Evolutionary conservation across 2,797 vertebrate genomes (phyloP).

Genomic region (Bradypus variegatus): DNA sequence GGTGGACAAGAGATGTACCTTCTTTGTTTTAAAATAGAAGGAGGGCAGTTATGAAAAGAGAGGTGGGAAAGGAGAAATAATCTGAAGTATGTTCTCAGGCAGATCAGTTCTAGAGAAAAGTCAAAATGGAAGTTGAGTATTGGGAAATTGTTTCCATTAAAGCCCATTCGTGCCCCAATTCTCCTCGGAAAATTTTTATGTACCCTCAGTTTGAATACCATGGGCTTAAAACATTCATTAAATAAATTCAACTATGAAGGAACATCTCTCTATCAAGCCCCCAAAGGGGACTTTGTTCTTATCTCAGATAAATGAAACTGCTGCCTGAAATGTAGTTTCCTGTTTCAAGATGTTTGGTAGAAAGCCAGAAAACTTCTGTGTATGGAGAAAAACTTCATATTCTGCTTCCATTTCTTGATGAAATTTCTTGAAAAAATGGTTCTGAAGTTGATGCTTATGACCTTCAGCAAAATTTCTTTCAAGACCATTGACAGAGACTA

Average conservation of each 20-base stretch:
- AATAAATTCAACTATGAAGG: not conserved
- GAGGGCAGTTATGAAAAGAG: not conserved
- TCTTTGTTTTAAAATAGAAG: not conserved
- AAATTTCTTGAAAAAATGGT: not conserved
- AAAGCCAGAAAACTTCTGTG: not conserved
- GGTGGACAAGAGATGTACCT: not conserved
- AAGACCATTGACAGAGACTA: not conserved
- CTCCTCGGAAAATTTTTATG: not conserved
- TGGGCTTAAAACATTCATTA: not conserved
- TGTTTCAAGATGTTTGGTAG: not conserved
- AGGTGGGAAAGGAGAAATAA: not conserved
- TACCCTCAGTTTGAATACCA: not conserved
- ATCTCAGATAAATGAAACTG: not conserved
- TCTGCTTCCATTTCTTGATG: not conserved
- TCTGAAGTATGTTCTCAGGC: not conserved
- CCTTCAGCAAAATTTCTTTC: not conserved
- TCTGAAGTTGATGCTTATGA: not conserved
- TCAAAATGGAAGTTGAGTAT: not conserved
- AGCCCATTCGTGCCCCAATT: not conserved
- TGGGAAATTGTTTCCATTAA: not conserved
- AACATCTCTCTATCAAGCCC: not conserved
- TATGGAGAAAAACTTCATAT: not conserved
- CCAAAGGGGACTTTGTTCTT: not conserved
- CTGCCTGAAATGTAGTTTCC: not conserved
- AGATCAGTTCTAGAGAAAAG: not conserved